Evolutionary conservation across 2,797 vertebrate genomes (phyloP).

Genomic region (Macrochelys suwanniensis): DNA sequence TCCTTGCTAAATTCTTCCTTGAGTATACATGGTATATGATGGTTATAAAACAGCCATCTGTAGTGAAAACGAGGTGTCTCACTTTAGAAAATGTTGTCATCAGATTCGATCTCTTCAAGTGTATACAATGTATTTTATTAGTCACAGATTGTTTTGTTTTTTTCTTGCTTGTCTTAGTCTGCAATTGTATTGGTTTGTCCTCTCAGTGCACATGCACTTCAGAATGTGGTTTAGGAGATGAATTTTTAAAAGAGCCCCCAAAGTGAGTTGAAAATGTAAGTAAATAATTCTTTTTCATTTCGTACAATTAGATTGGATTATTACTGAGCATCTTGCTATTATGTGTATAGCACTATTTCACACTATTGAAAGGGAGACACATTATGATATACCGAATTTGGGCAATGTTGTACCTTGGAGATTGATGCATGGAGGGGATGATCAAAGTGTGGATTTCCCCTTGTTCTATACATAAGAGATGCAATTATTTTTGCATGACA

Average conservation of each 20-base stretch:
- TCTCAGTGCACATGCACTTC: not conserved
- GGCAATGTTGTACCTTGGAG: not conserved
- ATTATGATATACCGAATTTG: not conserved
- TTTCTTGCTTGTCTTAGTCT: not conserved
- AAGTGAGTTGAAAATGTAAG: not conserved
- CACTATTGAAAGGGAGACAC: not conserved
- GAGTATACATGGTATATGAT: not conserved
- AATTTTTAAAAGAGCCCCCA: not conserved
- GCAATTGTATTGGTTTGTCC: not conserved
- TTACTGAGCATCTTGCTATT: not conserved
- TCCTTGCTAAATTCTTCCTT: not conserved
- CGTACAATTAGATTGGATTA: not conserved
- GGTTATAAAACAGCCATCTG: not conserved
- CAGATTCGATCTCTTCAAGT: not conserved
- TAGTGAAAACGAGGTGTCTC: not conserved
- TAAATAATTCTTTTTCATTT: not conserved
- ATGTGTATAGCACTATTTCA: not conserved
- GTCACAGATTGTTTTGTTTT: not conserved
- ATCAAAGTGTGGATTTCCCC: not conserved
- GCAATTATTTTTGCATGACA: not conserved
- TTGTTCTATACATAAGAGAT: not conserved
- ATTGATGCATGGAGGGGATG: not conserved
- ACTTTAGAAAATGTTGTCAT: conserved; percentile 27
- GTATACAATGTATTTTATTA: not conserved
- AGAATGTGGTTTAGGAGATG: not conserved